Conservation (phyloP, 2,888 invertebrate species). For the Coremacera marginata region DNA sequence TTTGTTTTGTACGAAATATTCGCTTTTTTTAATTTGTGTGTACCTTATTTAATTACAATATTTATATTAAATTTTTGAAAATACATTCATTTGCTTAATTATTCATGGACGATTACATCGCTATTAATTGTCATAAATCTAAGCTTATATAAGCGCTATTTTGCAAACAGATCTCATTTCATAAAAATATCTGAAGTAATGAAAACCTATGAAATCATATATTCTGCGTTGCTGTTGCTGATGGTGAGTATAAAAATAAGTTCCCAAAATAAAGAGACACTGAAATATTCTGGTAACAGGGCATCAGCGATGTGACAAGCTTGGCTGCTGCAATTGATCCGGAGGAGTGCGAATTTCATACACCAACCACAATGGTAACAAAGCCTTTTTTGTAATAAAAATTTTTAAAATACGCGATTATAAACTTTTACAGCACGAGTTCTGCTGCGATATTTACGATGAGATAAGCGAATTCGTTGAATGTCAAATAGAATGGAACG, state of each 20-base stretch:
- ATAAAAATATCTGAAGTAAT: no score
- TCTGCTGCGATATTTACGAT: slow-evolving; percentile 59
- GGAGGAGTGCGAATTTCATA: slow-evolving; percentile 55
- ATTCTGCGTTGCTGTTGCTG: not conserved
- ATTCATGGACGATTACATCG: no score
- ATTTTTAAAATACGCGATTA: no score
- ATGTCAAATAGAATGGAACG: slow-evolving; percentile 54
- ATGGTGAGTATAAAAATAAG: not conserved
- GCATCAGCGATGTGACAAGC: not conserved
- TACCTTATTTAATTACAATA: no score
- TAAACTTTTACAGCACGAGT: slow-evolving; percentile 53
- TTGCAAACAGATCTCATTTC: no score
- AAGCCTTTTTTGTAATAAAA: not conserved
- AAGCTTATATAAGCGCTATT: no score
- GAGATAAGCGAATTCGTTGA: slow-evolving; percentile 51
- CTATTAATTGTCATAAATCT: no score
- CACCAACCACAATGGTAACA: slow-evolving; percentile 54
- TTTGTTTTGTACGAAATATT: no score
- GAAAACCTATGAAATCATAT: not conserved
- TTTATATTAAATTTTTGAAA: no score
- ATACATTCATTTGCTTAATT: no score
- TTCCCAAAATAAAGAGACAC: not conserved
- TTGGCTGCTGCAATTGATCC: slow-evolving; percentile 31
- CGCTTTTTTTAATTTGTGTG: no score
- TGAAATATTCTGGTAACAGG: not conserved